These are phyloP conservation scores for Turdus rufiventris DNA, from an alignment of 2,113 vertebrate species.

Conservation along the genomic window DNA sequence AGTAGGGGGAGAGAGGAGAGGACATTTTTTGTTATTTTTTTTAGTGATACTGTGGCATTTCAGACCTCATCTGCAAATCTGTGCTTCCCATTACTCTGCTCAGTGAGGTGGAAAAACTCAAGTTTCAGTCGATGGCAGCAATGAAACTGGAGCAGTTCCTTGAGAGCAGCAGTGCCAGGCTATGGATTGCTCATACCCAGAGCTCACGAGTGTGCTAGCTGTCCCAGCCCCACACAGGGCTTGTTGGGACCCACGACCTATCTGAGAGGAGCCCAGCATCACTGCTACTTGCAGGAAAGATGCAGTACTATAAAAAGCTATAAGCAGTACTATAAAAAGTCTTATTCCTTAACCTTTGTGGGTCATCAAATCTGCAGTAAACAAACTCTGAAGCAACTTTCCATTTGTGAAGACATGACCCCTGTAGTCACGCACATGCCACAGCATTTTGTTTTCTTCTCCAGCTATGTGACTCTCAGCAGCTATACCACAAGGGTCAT, in stretches of 20 bases:
- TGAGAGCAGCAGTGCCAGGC: not conserved
- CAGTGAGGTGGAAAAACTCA: not conserved
- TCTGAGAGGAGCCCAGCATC: not conserved
- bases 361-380: not conserved
- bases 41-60: not conserved
- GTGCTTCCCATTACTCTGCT: not conserved
- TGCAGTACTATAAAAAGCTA: too few relatives aligned
- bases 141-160: not conserved
- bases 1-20: accelerated
- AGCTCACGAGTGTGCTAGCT: accelerated
- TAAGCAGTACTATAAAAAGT: not conserved
- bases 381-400: not conserved
- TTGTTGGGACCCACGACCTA: not conserved
- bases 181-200: not conserved
- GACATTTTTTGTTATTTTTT: not conserved
- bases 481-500: not conserved
- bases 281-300: not conserved
- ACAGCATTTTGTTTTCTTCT: not conserved
- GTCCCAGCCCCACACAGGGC: not conserved
- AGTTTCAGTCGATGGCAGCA: not conserved
- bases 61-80: not conserved
- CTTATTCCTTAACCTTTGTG: not conserved
- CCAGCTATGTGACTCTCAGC: not conserved
- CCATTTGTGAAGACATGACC: not conserved
- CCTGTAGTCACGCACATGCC: not conserved